phyloP scores from a whole-genome alignment of 2,113 vertebrate species.

The Myxocyprinus asiaticus region DNA sequence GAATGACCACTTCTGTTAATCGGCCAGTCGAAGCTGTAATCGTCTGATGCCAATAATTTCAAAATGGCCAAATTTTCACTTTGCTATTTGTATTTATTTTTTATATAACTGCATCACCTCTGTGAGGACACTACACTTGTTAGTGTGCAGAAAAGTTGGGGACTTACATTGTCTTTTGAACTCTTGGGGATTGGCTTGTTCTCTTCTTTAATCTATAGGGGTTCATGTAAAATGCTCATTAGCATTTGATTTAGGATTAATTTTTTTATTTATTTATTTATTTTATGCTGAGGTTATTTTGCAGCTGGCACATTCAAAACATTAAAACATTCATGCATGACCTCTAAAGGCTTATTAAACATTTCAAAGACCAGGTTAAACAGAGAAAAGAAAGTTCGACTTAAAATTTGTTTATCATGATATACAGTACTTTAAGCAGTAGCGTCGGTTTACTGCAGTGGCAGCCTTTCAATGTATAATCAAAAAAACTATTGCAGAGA shows the following conservation, averaged over 20 bases:
- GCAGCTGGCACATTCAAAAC: background rate
- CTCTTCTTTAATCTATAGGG: slow-evolving; percentile 80
- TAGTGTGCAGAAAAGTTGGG: slow-evolving; percentile 3
- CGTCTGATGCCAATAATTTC: too few relatives aligned
- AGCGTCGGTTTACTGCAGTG: slow-evolving; percentile 1
- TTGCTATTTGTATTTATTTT: too few relatives aligned
- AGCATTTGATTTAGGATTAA: slow-evolving; percentile 2
- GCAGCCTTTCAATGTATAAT: too few relatives aligned
- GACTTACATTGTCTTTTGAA: slow-evolving; percentile 72
- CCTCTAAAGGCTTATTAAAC: background rate
- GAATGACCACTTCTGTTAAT: too few relatives aligned
- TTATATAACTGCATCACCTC: too few relatives aligned
- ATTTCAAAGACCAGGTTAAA: background rate
- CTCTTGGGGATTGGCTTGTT: slow-evolving; percentile 65
- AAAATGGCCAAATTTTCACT: too few relatives aligned
- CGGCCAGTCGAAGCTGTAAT: too few relatives aligned
- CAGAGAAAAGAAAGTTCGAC: background rate
- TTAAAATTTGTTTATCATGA: background rate
- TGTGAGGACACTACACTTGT: background rate
- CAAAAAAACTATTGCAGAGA: too few relatives aligned
- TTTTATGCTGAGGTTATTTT: slow-evolving; percentile 44
- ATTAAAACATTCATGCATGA: background rate
- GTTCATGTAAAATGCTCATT: slow-evolving; percentile 54
- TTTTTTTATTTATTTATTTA: background rate
- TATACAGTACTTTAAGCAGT: background rate